Evolutionary conservation across 2,888 invertebrate genomes (phyloP).

Genomic region (Archaeoteleia sp.): DNA sequence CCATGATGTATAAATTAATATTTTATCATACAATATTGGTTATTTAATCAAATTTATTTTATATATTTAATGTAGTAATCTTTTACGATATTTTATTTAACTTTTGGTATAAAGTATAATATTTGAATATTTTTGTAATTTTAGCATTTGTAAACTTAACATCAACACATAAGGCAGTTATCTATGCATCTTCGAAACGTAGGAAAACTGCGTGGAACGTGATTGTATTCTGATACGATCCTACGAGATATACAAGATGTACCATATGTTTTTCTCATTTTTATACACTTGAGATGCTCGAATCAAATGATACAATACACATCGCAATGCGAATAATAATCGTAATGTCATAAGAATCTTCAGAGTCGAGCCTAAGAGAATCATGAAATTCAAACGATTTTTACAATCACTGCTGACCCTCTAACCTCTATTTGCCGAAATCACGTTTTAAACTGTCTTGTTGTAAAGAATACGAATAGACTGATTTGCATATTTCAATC

Average conservation of each 20-base stretch:
- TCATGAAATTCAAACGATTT: conserved; percentile 16
- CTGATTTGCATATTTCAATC: conserved; percentile 30
- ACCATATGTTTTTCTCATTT: conserved; percentile 2
- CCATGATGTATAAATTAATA: too few relatives aligned
- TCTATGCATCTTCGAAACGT: too few relatives aligned
- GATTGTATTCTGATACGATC: too few relatives aligned
- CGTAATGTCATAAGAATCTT: conserved; percentile 5
- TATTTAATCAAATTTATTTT: too few relatives aligned
- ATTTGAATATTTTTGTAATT: too few relatives aligned
- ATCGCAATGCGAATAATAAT: conserved; percentile 5
- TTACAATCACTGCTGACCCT: conserved; percentile 31
- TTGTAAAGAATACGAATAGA: conserved; percentile 34
- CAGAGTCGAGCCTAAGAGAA: conserved; percentile 4
- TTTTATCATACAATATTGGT: too few relatives aligned
- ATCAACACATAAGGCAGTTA: too few relatives aligned
- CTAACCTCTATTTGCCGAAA: conserved; percentile 50
- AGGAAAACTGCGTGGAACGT: too few relatives aligned
- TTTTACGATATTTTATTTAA: too few relatives aligned
- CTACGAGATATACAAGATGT: conserved; percentile 1
- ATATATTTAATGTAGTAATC: too few relatives aligned
- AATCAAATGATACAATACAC: background rate
- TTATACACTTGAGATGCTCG: background rate
- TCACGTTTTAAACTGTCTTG: conserved; percentile 19
- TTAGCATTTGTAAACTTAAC: too few relatives aligned
- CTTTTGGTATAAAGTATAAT: too few relatives aligned